phyloP scores from a whole-genome alignment of 2,888 invertebrate genomes.

The Ditylenchus weischeri region DNA sequence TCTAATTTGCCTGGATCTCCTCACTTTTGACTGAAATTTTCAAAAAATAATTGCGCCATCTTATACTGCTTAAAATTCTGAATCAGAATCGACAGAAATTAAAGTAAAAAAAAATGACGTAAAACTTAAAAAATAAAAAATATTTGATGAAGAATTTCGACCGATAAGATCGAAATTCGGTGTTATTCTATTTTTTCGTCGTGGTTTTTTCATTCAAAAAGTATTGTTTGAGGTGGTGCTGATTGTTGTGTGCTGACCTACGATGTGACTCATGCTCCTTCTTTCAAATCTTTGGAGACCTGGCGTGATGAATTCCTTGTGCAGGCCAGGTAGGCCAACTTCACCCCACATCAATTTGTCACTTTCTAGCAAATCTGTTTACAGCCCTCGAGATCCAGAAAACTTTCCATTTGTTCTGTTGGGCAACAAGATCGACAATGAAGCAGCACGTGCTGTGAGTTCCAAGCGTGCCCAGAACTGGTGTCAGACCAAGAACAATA shows the following conservation, averaged over 20 bases:
- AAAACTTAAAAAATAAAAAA: too few relatives aligned
- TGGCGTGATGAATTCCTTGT: constrained; percentile 98
- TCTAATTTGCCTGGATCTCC: too few relatives aligned
- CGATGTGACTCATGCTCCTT: constrained; percentile 95
- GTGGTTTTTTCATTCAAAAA: too few relatives aligned
- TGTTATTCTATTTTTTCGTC: too few relatives aligned
- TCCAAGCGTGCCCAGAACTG: constrained; percentile 76
- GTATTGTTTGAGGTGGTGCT: constrained; percentile 64
- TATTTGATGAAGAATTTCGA: too few relatives aligned
- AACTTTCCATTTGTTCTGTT: constrained; percentile 98
- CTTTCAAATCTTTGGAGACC: constrained; percentile 96
- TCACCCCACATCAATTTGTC: background rate
- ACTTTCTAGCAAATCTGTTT: constrained; percentile 67
- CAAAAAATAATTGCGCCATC: too few relatives aligned
- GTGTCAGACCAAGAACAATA: constrained; percentile 97
- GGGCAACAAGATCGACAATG: constrained; percentile 76
- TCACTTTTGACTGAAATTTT: too few relatives aligned
- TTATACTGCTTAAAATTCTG: too few relatives aligned
- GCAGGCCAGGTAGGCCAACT: constrained; percentile 60
- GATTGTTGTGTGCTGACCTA: constrained; percentile 95
- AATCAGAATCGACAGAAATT: too few relatives aligned
- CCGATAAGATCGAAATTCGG: too few relatives aligned
- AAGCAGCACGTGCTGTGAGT: constrained; percentile 73
- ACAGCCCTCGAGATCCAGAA: constrained; percentile 92
- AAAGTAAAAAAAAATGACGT: too few relatives aligned